Conservation (phyloP, 1,140 invertebrate species). For the Carposina sasakii region DNA sequence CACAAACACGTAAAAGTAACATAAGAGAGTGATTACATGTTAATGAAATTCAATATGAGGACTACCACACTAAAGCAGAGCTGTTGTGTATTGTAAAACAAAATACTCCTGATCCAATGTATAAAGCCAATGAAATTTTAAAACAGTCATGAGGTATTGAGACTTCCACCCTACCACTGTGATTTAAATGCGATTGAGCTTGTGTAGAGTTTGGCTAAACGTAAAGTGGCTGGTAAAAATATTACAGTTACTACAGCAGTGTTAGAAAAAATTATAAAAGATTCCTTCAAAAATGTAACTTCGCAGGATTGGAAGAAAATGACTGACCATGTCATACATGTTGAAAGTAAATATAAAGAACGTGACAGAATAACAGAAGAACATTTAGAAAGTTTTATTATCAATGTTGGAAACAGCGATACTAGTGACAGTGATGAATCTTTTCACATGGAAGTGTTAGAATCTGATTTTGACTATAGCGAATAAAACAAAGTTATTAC, state of each 20-base stretch:
- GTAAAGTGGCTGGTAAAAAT: conserved; percentile 16
- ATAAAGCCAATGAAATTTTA: conserved; percentile 6
- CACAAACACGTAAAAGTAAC: neutral
- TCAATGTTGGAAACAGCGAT: neutral
- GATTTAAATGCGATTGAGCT: conserved; percentile 24
- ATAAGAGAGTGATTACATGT: conserved; percentile 5
- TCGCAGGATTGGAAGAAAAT: conserved; percentile 6
- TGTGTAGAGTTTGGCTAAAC: conserved; percentile 15
- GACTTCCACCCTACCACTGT: conserved; percentile 23
- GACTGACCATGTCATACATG: conserved; percentile 8
- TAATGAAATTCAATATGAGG: conserved; percentile 8
- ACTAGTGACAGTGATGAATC: conserved; percentile 5
- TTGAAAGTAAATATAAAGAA: conserved; percentile 1
- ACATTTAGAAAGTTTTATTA: conserved; percentile 1
- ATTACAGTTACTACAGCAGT: neutral
- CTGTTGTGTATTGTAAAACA: conserved; percentile 6
- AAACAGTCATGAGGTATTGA: conserved; percentile 10
- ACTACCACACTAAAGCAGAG: neutral
- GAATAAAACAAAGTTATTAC: too few relatives aligned
- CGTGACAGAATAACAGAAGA: neutral
- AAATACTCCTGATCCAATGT: conserved; percentile 7
- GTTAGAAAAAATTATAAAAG: neutral
- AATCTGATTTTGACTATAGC: conserved; percentile 3
- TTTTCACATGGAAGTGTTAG: neutral
- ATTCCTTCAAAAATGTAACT: neutral